Percentiles rank a stretch among this genome's conserved stretches.
Conservation (phyloP, 2,797 vertebrate genomes). For the Alfaro cultratus region DNA sequence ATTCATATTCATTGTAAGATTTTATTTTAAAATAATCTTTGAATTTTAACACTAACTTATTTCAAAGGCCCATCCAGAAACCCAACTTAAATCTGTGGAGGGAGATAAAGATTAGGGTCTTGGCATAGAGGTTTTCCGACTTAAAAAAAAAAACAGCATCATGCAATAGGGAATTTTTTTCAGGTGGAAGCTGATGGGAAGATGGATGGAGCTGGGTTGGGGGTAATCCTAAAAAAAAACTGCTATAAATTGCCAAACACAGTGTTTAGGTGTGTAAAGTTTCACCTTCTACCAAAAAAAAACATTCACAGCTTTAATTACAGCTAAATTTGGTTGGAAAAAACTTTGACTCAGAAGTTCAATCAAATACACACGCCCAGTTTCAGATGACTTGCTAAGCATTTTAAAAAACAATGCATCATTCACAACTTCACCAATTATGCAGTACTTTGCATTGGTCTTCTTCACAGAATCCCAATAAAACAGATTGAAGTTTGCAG, state of each 20-base stretch:
- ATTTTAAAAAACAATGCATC: background rate
- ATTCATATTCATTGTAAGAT: background rate
- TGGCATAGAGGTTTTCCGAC: background rate
- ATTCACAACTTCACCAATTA: background rate
- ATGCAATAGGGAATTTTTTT: background rate
- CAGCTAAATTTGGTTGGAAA: background rate
- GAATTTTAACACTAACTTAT: background rate
- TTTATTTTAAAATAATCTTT: background rate
- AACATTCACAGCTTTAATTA: background rate
- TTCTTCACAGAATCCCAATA: background rate
- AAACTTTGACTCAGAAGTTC: background rate
- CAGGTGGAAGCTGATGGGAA: background rate
- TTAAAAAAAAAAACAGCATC: background rate
- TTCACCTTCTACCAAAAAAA: too few species aligned
- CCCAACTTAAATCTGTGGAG: background rate
- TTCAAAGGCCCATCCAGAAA: background rate
- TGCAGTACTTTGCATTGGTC: background rate
- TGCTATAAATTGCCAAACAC: background rate
- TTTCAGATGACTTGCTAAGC: background rate
- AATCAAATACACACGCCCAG: background rate
- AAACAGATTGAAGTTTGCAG: background rate
- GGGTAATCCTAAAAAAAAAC: background rate
- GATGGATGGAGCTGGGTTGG: too few species aligned
- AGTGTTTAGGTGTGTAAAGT: background rate
- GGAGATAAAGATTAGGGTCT: background rate